Evolutionary conservation across 2,113 vertebrate genomes (phyloP).

Genomic region (Pica pica): DNA sequence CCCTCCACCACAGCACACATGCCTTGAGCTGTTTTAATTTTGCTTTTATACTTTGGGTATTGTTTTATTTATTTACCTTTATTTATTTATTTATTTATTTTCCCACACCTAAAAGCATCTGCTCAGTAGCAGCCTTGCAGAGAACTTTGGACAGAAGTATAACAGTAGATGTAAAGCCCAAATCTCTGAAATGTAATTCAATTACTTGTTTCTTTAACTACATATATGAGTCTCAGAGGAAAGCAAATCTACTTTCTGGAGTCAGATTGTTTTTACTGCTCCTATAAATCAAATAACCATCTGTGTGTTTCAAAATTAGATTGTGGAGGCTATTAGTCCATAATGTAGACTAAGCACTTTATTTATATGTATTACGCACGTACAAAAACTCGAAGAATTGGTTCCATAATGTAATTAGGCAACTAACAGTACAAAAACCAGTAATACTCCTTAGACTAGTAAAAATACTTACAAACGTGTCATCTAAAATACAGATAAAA

Average conservation of each 20-base stretch:
- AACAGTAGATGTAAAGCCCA: neutral
- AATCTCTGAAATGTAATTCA: slow-evolving; percentile 14
- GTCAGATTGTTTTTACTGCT: slow-evolving; percentile 46
- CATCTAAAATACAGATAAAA: neutral
- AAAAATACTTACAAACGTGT: neutral
- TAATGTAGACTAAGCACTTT: slow-evolving; percentile 51
- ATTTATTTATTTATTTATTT: neutral
- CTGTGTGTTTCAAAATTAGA: slow-evolving; percentile 54
- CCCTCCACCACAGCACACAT: neutral
- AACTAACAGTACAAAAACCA: neutral
- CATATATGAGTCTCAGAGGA: slow-evolving; percentile 23
- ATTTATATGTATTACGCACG: slow-evolving; percentile 4
- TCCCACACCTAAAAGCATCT: neutral
- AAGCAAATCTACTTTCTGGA: slow-evolving; percentile 50
- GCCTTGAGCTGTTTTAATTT: neutral
- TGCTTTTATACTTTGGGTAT: neutral
- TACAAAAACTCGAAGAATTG: neutral
- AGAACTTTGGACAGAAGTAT: neutral
- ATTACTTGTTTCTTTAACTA: slow-evolving; percentile 47
- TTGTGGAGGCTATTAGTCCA: slow-evolving; percentile 38
- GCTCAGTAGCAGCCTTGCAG: neutral
- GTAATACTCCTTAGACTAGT: neutral
- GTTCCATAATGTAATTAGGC: neutral
- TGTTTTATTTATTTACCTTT: neutral
- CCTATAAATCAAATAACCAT: slow-evolving; percentile 63